These are phyloP conservation scores for Brachycybe producta DNA, from an alignment of 2,888 invertebrate genomes.

Conservation along the genomic window DNA sequence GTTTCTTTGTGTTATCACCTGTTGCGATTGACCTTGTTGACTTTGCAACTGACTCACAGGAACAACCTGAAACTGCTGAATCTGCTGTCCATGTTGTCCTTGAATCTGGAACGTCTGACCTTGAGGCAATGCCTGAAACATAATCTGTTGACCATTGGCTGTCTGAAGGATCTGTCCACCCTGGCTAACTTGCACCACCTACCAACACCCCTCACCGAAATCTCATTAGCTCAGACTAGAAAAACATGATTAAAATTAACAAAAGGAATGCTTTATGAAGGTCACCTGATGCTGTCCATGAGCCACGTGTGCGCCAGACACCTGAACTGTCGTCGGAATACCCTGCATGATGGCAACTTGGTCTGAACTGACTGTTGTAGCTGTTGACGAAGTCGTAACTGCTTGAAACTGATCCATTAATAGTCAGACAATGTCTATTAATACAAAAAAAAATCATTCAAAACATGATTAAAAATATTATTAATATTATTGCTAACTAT, in stretches of 20 bases:
- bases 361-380: slow-evolving; percentile 19
- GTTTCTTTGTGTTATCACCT: slow-evolving; percentile 13
- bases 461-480: too few species aligned
- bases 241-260: neutral
- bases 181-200: slow-evolving; percentile 23
- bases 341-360: slow-evolving; percentile 23
- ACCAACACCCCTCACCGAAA: slow-evolving; percentile 17
- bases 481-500: too few species aligned
- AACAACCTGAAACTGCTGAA: slow-evolving; percentile 59
- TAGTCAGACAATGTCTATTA: too few species aligned
- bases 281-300: slow-evolving; percentile 37
- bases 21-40: slow-evolving; percentile 19
- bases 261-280: slow-evolving; percentile 26
- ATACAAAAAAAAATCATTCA: too few species aligned
- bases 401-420: slow-evolving; percentile 25
- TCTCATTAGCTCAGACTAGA: slow-evolving; percentile 25
- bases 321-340: slow-evolving; percentile 22
- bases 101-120: slow-evolving; percentile 41
- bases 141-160: slow-evolving; percentile 44
- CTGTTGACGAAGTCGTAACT: slow-evolving; percentile 13
- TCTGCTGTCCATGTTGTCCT: slow-evolving; percentile 47
- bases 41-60: slow-evolving; percentile 39
- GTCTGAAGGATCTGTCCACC: slow-evolving; percentile 23
- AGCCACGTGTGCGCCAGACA: slow-evolving; percentile 21
- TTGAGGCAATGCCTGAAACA: slow-evolving; percentile 53